Base-by-base conservation (phyloP, 2,888 invertebrate species). In the Camponotus fellah region DNA sequence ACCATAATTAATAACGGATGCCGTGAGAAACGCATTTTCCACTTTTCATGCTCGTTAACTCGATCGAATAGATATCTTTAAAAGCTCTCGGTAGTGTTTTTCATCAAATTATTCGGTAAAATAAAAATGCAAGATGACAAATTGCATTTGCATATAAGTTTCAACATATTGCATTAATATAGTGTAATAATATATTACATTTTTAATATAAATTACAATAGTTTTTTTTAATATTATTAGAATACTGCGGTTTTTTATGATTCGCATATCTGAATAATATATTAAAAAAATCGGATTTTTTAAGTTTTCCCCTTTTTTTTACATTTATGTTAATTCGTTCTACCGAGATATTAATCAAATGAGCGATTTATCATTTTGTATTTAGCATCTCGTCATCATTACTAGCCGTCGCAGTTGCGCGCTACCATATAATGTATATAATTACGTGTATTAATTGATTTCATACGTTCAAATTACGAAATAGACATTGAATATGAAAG, bases 401-500 rank as follows among this genome's bases (percentile, higher is more conserved):
- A 72, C 12, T 74, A 49, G 8, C 60, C 56, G 58, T 69, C 58
- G 75, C 79, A 66, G 53, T 43, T 53, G 12, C 40, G 49, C 58
- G 56, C 58, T 74, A 66, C 37, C 14, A 60, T 68, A 60, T 53
- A 71, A 69, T 62, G n/a, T 75, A 68, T 75, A 68, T 8, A 26
- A 46, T 53, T 64, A 65, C 14, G 26, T 76, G 49, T 75, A 49
- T 53, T 66, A 77, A 34, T 65, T 58, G 46, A 56, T 65, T 68
- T 34, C 21, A 56, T 72, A 53, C 34, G 40, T 56, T 82, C 46
- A 74, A 65, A 56, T 62, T 60, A 84, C 80, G 74, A 81, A 85
- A 72, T 81, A 85, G 69, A 85, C 71, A 82, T 65, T 79, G 64
- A 80, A 49, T 84, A 83, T 68, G 72, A 84, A 88, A 88, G 65